Conservation (phyloP, 2,113 vertebrate species). For the Tinamus guttatus region DNA sequence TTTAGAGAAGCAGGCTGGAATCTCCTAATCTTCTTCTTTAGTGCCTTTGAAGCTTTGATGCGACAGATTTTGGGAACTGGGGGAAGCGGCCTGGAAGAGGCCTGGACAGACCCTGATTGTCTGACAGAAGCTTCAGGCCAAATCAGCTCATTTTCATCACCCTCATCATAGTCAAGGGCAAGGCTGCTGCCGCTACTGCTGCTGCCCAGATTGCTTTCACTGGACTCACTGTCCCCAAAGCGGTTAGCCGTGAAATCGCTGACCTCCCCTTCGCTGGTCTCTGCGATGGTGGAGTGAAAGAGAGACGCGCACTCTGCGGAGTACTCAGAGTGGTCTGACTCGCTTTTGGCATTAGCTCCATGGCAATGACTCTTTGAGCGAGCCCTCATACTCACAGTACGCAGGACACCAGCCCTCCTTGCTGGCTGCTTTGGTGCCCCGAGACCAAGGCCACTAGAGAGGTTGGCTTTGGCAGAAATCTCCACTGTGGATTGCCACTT, state of each 20-base stretch:
- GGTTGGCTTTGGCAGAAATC: constrained; percentile 60
- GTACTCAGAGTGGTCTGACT: constrained; percentile 83
- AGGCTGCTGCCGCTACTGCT: constrained; percentile 78
- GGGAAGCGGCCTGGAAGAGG: constrained; percentile 72
- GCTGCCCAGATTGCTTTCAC: constrained; percentile 78
- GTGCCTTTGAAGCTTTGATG: constrained; percentile 93
- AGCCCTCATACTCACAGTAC: constrained; percentile 61
- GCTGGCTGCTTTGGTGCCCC: background rate
- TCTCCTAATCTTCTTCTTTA: constrained; percentile 93
- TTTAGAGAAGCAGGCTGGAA: constrained; percentile 92
- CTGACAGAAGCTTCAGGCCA: constrained; percentile 74
- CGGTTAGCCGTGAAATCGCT: constrained; percentile 89
- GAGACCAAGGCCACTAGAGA: constrained; percentile 52
- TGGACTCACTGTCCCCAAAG: constrained; percentile 90
- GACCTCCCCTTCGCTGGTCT: constrained; percentile 88
- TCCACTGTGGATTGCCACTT: constrained; percentile 83
- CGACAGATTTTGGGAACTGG: constrained; percentile 86
- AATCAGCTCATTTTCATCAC: constrained; percentile 74
- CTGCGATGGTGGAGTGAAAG: constrained; percentile 86
- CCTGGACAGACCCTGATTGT: constrained; percentile 32
- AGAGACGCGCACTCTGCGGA: constrained; percentile 85
- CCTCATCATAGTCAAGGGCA: constrained; percentile 74
- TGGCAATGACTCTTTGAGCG: constrained; percentile 66
- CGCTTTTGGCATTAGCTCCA: constrained; percentile 71
- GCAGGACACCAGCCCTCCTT: constrained; percentile 62